Base-by-base conservation (phyloP, 2,113 vertebrate genomes). In the Pogonocichla stellata region DNA sequence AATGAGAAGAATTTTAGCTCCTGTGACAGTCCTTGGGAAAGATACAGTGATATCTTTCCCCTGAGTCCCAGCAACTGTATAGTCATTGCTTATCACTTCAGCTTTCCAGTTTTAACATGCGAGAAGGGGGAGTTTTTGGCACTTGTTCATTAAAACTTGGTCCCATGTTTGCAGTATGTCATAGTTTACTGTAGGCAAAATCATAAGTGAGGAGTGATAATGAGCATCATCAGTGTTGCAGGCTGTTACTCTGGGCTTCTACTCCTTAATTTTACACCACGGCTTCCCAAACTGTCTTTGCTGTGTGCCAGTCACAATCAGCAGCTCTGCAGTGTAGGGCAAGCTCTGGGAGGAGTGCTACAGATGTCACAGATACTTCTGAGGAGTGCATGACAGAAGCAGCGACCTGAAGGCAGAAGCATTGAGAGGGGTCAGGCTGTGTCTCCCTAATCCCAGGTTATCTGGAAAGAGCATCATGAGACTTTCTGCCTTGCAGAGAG, bases 131-230 rank as follows among this genome's bases (percentile, higher is more conserved):
- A 86, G 40, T 0, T 67, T 86, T 60, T 91, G 75, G 77, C 72
- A 81, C 31, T 91, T 64, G 24, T 54, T 90, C 43, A 56, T 92
- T 92, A 78, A 86, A 80, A 74, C 60, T 67, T 78, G 77, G 74
- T 95, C 50, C 51, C 48, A 18, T 94, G 29, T 88, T 96, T 86
- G 56, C 86, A 86, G 60, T 47, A 42, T 88, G 51, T 64, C 72
- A 50, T 62, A 78, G 48, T 80, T 92, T 80, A 83, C 72, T 93
- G 64, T 31, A 80, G 92, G 69, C 54, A 95, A 93, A 94, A 95
- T 56, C 20, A 15, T 73, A 71, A 93, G 38, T 42, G 67, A 91
- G 60, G 57, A 71, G 34, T 67, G 38, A 71, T 93, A 88, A 78
- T 78, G 75, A 91, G 47, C 56, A 83, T 86, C 33, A 48, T 71